Evolutionary conservation across 1,140 invertebrate genomes (phyloP), one percentile per base, ranked within the genome.

Genomic region (Chionoecetes opilio): DNA sequence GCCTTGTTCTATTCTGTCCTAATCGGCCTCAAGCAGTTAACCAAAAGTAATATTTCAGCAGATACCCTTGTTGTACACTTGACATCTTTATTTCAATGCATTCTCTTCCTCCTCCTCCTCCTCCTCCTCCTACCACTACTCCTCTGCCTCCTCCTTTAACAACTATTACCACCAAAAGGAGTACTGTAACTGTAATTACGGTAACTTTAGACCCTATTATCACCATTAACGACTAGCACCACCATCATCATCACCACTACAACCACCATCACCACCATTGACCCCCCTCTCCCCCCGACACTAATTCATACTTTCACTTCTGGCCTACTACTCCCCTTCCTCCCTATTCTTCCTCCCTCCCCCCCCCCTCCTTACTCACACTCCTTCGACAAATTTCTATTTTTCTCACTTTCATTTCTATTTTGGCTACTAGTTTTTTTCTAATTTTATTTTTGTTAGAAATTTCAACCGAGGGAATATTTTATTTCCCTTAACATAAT

Each of bases 261-360:
- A 8, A 26, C 26, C 63, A 75, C 8, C 63, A 0, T 26, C 2
- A 75, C 32, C 31, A 38, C 84, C 32, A 5, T 29, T 38, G 26
- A 37, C 41, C 41, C 6, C 41, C 34, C 9, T 89, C 87, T 17
- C n/a, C 87, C 87, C 41, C 63, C 63, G 63, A 75, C 63, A 75
- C 63, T 75, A 75, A 75, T 75, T 75, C 63, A 75, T 75, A 75
- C 87, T 88, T 88, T 29, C 85, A 86, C 85, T 86, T 38, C 85
- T 86, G 32, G 26, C 35, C 85, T 86, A 35, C 85, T 86, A 34
- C 85, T 86, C 35, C 85, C 35, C 86, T 88, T 37, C 86, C 86
- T 38, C 35, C 86, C 38, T 37, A 35, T 37, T 88, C 34, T 37
- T 38, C n/a, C 86, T 21, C 21, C n/a, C 86, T 35, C 34, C 35